Evolutionary conservation across 1,140 invertebrate species (phyloP).

Genomic region (Paramacrobiotus metropolitanus): DNA sequence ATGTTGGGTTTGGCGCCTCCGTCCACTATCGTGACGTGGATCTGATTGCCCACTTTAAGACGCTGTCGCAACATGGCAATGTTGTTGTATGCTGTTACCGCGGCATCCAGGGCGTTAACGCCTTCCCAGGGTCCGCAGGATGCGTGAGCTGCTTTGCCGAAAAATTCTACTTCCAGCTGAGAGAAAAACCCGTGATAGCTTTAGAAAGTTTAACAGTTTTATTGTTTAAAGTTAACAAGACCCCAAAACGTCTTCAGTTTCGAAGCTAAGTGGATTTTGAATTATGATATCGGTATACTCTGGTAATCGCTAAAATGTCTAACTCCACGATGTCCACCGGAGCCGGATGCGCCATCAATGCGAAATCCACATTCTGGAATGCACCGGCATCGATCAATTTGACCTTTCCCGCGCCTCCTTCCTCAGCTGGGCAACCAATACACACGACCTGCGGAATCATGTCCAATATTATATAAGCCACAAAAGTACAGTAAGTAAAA

Average conservation of each 20-base stretch:
- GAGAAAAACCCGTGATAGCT: too few relatives aligned
- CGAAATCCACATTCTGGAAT: constrained; percentile 20
- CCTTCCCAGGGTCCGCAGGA: too few relatives aligned
- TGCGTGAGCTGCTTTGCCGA: constrained; percentile 10
- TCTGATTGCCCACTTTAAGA: constrained; percentile 11
- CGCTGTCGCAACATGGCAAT: constrained; percentile 15
- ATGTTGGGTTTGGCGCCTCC: too few relatives aligned
- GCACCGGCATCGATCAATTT: constrained; percentile 18
- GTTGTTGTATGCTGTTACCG: constrained; percentile 13
- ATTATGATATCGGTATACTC: too few relatives aligned
- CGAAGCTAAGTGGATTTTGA: too few relatives aligned
- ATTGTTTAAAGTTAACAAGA: too few relatives aligned
- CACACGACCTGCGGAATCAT: not conserved
- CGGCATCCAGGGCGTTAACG: constrained; percentile 16
- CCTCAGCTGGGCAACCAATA: constrained; percentile 24
- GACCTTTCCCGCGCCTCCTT: constrained; percentile 22
- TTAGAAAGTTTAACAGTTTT: too few relatives aligned
- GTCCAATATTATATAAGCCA: too few relatives aligned
- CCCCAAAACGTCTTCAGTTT: too few relatives aligned
- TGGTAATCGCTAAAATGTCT: constrained; percentile 13
- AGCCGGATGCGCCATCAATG: constrained; percentile 24
- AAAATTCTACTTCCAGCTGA: not conserved
- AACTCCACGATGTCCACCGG: constrained; percentile 11
- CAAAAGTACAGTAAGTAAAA: not conserved
- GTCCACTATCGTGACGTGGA: constrained; percentile 15